Percentiles rank a stretch among this genome's conserved stretches.
phyloP scores from a whole-genome alignment of 1,140 invertebrate genomes.

The Leptopilina boulardi region DNA sequence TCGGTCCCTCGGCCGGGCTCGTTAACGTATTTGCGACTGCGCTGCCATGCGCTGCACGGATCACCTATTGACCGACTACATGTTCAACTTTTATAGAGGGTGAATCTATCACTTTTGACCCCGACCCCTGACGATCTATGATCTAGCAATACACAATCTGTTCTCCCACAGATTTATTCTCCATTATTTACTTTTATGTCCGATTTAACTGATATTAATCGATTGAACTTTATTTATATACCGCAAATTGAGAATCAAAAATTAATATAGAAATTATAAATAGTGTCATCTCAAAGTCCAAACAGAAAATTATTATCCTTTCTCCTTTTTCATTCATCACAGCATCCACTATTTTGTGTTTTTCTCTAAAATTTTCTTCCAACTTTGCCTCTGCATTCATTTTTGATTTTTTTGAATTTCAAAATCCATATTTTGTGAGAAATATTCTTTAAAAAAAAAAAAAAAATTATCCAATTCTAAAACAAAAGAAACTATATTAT shows the following conservation, averaged over 20 bases:
- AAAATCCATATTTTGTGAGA: too few relatives aligned
- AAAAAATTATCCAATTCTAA: too few relatives aligned
- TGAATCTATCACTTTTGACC: conserved; percentile 30
- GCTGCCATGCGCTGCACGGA: conserved; percentile 68
- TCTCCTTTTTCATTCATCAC: too few relatives aligned
- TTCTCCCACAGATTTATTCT: neutral
- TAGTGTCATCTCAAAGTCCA: conserved; percentile 3
- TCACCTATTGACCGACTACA: conserved; percentile 73
- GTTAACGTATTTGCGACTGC: conserved; percentile 66
- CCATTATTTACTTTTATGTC: neutral
- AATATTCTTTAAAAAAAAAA: too few relatives aligned
- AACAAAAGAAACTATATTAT: too few relatives aligned
- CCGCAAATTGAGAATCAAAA: neutral
- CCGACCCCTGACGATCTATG: conserved; percentile 20
- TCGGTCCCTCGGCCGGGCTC: conserved; percentile 44
- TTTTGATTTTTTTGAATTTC: too few relatives aligned
- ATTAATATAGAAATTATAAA: neutral
- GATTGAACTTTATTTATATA: neutral
- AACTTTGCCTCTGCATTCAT: too few relatives aligned
- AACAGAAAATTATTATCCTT: neutral
- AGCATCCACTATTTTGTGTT: too few relatives aligned
- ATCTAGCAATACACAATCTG: neutral
- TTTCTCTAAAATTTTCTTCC: too few relatives aligned
- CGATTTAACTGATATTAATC: neutral
- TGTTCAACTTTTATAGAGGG: conserved; percentile 50